A percentile compares a stretch with the other conserved stretches of the same genome.
Conservation (phyloP, 2,888 invertebrate genomes). For the Miltochrista miniata region DNA sequence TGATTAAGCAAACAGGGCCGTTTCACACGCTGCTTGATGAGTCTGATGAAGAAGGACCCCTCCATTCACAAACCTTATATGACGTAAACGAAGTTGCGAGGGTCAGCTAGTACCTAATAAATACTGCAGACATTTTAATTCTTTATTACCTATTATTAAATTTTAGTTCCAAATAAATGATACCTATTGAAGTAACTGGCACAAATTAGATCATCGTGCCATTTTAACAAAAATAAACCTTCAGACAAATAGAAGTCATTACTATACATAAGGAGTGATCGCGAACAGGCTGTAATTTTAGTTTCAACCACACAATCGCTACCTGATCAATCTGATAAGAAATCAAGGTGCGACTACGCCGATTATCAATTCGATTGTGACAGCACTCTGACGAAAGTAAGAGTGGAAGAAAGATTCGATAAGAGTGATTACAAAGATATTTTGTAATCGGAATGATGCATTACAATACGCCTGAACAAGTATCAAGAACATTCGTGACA, state of each 20-base stretch:
- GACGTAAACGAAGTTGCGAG: too few species aligned
- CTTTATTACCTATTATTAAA: too few species aligned
- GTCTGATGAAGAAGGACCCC: too few species aligned
- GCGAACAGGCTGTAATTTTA: conserved; percentile 36
- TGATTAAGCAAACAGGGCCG: too few species aligned
- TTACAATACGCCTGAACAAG: conserved; percentile 48
- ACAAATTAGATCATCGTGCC: conserved; percentile 12
- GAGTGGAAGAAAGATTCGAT: conserved; percentile 55
- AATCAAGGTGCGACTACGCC: conserved; percentile 58
- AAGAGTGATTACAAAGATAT: conserved; percentile 58
- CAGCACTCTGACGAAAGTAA: conserved; percentile 62
- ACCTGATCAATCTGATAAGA: conserved; percentile 60
- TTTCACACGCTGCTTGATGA: too few species aligned
- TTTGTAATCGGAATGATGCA: conserved; percentile 56
- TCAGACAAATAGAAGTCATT: conserved; percentile 42
- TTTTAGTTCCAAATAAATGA: too few species aligned
- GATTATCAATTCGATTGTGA: conserved; percentile 58
- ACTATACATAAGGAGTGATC: conserved; percentile 43
- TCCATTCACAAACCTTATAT: too few species aligned
- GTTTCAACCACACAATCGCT: conserved; percentile 46
- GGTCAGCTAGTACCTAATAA: too few species aligned
- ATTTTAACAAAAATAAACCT: conserved; percentile 35
- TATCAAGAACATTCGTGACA: conserved; percentile 63
- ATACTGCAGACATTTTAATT: too few species aligned
- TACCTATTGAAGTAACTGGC: not conserved